Base-by-base conservation (phyloP, 2,888 invertebrate species). In the Malthinus flaveolus region DNA sequence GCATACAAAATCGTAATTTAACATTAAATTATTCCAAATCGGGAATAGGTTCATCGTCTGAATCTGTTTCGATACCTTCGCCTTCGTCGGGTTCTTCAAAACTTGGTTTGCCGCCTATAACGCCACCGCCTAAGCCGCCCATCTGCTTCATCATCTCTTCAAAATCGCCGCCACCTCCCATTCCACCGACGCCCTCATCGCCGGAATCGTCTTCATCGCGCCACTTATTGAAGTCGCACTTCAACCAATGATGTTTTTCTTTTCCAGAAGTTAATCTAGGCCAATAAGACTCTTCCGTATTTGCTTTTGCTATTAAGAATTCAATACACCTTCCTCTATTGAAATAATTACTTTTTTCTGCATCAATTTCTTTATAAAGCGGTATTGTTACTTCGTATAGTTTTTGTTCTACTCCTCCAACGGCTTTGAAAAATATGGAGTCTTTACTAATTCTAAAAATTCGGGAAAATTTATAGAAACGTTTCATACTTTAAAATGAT, bases 151-250 rank as follows among this genome's bases (percentile, higher is more conserved):
- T 86, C 87, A 91, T 87, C 80, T 88, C 87, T 75, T 85, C 85
- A 60, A 88, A 80, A 73, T 87, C 86, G 48, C 81, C 81, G 50
- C 80, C 78, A 58, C 74, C 94, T 80, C 39, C 81, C 74, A 76
- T 75, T 8, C 76, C 77, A n/a, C 76, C 76, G n/a, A 75, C 23
- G 37, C 77, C 85, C 67, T 93, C 95, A 68, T 91, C 91, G 7
- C 90, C 93, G 52, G 91, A 93, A 62, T 97, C 97, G 73, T 94
- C 94, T 80, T 98, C 97, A 81, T 97, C 97, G 80, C 88, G 89
- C 97, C 97, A 98, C 81, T 96, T 96, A 77, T 94, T 93, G 78
- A 98, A 99, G 77, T 98, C 97, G 71, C 96, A 90, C 83, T 97
- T 97, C 70, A 98, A 84, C 89, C 96, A 97, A 78, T 96, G 96